Evolutionary conservation across 2,113 vertebrate species (phyloP).

Genomic region (Ptilorrhoa leucosticta): DNA sequence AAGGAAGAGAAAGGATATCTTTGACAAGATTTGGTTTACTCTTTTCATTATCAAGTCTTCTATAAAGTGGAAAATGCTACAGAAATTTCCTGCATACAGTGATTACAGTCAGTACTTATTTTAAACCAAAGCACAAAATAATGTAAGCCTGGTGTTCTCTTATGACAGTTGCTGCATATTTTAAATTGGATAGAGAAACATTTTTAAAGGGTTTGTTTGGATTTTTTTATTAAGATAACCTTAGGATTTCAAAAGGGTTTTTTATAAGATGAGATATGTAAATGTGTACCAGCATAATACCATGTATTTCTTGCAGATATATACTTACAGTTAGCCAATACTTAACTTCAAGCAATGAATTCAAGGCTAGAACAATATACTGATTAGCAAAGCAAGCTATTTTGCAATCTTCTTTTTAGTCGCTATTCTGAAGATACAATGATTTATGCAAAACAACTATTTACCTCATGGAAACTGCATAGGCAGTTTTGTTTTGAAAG

Average conservation of each 20-base stretch:
- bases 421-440: not conserved
- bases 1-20: not conserved
- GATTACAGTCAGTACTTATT: not conserved
- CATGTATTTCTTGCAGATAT: not conserved
- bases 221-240: not conserved
- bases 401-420: not conserved
- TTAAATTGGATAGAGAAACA: not conserved
- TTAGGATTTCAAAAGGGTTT: not conserved
- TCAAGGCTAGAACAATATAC: not conserved
- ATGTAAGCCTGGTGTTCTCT: not conserved
- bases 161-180: not conserved
- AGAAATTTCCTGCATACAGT: not conserved
- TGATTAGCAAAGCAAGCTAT: not conserved
- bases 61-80: not conserved
- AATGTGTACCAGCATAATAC: not conserved
- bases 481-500: not conserved
- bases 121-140: not conserved
- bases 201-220: not conserved
- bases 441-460: not conserved
- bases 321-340: not conserved
- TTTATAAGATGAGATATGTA: not conserved
- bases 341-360: not conserved
- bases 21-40: not conserved
- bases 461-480: not conserved
- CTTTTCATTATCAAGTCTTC: not conserved